Evolutionary conservation across 2,797 vertebrate species (phyloP).

Genomic region (Hydrophis major): DNA sequence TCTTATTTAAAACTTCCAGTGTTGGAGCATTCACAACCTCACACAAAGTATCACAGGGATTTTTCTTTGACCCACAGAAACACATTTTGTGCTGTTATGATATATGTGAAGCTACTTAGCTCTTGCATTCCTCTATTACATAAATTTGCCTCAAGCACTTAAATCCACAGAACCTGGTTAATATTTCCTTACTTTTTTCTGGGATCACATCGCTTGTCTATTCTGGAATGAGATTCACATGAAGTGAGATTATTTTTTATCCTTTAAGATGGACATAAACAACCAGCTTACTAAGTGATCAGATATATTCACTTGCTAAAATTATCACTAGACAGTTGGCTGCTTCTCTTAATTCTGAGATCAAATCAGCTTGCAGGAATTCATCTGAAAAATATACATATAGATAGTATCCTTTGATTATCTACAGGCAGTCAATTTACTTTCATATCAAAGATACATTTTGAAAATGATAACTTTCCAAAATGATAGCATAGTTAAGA

Average conservation of each 20-base stretch:
- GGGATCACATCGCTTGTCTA: not conserved
- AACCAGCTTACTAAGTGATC: not conserved
- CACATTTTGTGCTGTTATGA: not conserved
- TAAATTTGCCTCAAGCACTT: not conserved
- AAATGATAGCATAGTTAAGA: not conserved
- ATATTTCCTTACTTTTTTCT: not conserved
- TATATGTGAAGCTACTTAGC: not conserved
- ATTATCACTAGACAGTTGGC: not conserved
- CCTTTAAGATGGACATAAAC: not conserved
- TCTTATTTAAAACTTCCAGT: too few species aligned
- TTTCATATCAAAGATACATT: not conserved
- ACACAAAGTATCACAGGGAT: not conserved
- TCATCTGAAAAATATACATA: not conserved
- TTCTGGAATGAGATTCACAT: not conserved
- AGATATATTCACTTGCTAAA: not conserved
- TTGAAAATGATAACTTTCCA: not conserved
- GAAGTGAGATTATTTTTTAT: not conserved
- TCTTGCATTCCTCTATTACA: not conserved
- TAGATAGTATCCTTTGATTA: not conserved
- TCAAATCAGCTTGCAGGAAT: not conserved
- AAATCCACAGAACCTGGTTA: not conserved
- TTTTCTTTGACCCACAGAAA: not conserved
- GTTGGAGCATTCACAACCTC: too few species aligned
- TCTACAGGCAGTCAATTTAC: not conserved
- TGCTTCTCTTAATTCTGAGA: not conserved